Conservation (phyloP, 1,140 invertebrate genomes). For the Anagrus nilaparvatae region DNA sequence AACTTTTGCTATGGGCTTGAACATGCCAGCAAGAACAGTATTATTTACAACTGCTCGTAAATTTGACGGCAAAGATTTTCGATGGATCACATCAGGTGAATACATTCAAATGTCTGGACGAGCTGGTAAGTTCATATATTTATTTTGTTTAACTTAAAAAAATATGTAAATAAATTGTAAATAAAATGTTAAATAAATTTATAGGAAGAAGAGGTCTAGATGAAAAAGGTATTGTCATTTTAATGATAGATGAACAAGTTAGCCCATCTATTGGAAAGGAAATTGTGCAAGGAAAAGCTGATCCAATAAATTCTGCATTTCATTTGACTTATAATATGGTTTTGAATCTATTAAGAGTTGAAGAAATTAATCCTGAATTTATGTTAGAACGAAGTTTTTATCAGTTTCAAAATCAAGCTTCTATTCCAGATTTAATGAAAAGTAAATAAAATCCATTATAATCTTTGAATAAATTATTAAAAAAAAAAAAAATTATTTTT, state of each 20-base stretch:
- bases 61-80: conserved; percentile 95
- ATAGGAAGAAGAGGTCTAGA: conserved; percentile 82
- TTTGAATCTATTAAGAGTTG: conserved; percentile 88
- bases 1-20: conserved; percentile 99
- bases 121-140: conserved; percentile 66
- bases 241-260: conserved; percentile 98
- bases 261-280: conserved; percentile 72
- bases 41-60: conserved; percentile 92
- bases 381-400: conserved; percentile 98
- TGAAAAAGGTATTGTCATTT: conserved; percentile 95
- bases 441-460: conserved; percentile 43
- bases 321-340: conserved; percentile 99
- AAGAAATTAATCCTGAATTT: conserved; percentile 99
- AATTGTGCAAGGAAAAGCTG: conserved; percentile 86
- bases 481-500: conserved; percentile 15
- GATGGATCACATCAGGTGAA: conserved; percentile 92
- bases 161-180: too few relatives aligned
- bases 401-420: conserved; percentile 97
- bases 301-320: conserved; percentile 97
- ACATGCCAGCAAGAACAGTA: conserved; percentile 99
- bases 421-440: conserved; percentile 80
- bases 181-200: too few relatives aligned
- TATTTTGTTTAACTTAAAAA: too few relatives aligned
- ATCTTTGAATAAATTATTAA: neutral
- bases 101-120: conserved; percentile 99